A percentile compares a stretch with the other conserved stretches of the same genome.
Evolutionary conservation across 2,113 vertebrate species (phyloP).

Genomic region (Gnathonemus longibarbis): DNA sequence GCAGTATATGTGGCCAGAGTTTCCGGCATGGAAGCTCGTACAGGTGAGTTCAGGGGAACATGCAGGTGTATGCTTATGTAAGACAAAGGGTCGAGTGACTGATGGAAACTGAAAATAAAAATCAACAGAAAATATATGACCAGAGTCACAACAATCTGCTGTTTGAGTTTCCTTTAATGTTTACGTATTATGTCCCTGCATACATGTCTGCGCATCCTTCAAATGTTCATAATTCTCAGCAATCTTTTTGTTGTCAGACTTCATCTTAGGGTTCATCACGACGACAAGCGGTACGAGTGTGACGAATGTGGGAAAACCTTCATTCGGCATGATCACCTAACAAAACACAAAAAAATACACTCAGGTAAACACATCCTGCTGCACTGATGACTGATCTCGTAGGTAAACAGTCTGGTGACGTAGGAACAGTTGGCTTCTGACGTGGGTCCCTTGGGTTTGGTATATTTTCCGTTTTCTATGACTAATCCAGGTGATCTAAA

Average conservation of each 20-base stretch:
- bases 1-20: slow-evolving; percentile 94
- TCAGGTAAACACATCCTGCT: slow-evolving; percentile 63
- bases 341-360: slow-evolving; percentile 97
- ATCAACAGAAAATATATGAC: not conserved
- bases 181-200: not conserved
- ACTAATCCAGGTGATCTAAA: not conserved
- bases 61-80: not conserved
- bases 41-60: slow-evolving; percentile 59
- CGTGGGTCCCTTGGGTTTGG: not conserved
- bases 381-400: not conserved
- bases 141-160: not conserved
- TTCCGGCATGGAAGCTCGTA: slow-evolving; percentile 97
- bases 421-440: not conserved
- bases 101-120: not conserved
- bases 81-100: not conserved
- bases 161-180: not conserved
- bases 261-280: slow-evolving; percentile 89
- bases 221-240: not conserved
- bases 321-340: slow-evolving; percentile 93
- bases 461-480: not conserved
- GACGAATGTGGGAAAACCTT: slow-evolving; percentile 97
- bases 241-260: slow-evolving; percentile 59
- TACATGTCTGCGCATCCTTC: not conserved
- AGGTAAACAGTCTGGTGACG: not conserved
- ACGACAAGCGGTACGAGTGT: slow-evolving; percentile 95